Conservation (phyloP, 2,113 vertebrate species). For the Caloenas nicobarica region DNA sequence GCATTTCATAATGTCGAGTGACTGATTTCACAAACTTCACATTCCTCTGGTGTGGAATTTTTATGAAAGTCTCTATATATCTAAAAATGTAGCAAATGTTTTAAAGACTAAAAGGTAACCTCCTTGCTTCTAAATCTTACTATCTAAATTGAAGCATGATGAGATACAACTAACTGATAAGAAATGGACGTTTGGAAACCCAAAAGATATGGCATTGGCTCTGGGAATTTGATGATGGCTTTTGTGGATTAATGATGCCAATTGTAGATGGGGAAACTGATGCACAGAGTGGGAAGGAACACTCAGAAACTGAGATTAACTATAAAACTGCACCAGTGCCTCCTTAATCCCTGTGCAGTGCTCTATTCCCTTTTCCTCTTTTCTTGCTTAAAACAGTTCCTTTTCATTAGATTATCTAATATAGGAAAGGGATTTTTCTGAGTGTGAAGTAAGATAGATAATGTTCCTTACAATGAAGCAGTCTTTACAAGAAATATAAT, state of each 20-base stretch:
- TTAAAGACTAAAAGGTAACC: not conserved
- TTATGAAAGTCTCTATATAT: not conserved
- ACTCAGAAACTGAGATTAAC: not conserved
- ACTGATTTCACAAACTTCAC: not conserved
- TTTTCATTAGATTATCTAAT: not conserved
- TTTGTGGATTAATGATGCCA: not conserved
- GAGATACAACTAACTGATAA: not conserved
- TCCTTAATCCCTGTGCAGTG: not conserved
- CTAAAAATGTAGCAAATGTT: not conserved
- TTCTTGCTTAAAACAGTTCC: not conserved
- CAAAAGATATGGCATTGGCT: not conserved
- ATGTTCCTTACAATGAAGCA: not conserved
- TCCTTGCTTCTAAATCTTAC: not conserved
- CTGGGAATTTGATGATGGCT: not conserved
- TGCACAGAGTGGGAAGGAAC: not conserved
- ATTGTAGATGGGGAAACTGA: not conserved
- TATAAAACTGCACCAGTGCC: not conserved
- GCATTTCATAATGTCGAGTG: not conserved
- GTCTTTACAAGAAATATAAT: not conserved
- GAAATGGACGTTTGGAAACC: not conserved
- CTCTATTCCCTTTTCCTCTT: not conserved
- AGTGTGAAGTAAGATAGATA: not conserved
- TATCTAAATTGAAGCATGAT: not conserved
- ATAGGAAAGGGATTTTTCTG: not conserved
- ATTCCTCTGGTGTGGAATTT: not conserved